phyloP scores from a whole-genome alignment of 2,888 invertebrate species.

The Drosophila ezoana region DNA sequence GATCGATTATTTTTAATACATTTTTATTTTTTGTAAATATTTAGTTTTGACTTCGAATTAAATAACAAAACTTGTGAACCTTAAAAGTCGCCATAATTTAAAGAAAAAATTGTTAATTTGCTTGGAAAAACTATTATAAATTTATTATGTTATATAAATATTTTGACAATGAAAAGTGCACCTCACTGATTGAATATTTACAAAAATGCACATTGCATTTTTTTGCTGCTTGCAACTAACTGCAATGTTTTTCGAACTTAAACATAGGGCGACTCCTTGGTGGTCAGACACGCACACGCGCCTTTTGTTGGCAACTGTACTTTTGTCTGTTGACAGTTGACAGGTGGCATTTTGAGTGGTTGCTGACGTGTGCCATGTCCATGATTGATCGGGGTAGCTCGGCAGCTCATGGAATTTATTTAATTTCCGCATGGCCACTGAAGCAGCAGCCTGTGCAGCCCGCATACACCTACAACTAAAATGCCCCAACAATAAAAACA shows the following conservation, averaged over 20 bases:
- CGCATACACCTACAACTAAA: conserved; percentile 14
- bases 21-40: not conserved
- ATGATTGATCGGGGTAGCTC: conserved; percentile 49
- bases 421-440: conserved; percentile 68
- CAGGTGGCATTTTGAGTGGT: conserved; percentile 63
- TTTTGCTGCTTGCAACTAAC: not conserved
- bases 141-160: not conserved
- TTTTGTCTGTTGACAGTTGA: conserved; percentile 62
- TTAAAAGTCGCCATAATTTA: too few species aligned
- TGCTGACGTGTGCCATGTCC: conserved; percentile 51
- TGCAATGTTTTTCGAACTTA: not conserved
- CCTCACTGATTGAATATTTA: not conserved
- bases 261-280: not conserved
- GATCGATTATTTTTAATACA: not conserved
- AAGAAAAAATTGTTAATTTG: too few species aligned
- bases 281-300: conserved; percentile 7
- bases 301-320: conserved; percentile 48
- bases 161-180: not conserved
- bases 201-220: not conserved
- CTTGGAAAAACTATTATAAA: too few species aligned
- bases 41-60: too few species aligned
- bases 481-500: conserved; percentile 1
- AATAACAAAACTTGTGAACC: too few species aligned
- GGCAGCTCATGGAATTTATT: conserved; percentile 68
- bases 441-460: conserved; percentile 34